Percentiles rank a stretch among this genome's conserved stretches.
These are phyloP conservation scores for Pocota personata DNA, from an alignment of 2,888 invertebrate species.

Conservation along the genomic window DNA sequence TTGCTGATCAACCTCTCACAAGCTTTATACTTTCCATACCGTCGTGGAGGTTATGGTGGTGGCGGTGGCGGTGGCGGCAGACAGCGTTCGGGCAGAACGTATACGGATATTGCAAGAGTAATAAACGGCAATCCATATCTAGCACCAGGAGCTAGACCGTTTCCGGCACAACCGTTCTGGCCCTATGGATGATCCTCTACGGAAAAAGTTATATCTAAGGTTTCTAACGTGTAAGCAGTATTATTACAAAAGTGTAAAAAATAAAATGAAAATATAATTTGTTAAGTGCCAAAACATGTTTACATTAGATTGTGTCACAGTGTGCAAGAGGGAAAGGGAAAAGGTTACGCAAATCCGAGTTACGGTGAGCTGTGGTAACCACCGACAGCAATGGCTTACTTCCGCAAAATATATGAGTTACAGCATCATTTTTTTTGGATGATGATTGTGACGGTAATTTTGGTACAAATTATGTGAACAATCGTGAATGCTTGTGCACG, in stretches of 20 bases:
- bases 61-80: conserved; percentile 46
- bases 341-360: conserved; percentile 3
- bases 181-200: conserved; percentile 72
- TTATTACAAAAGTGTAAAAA: conserved; percentile 31
- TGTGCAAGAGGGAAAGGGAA: conserved; percentile 53
- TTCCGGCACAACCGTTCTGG: conserved; percentile 86
- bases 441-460: conserved; percentile 14
- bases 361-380: neutral
- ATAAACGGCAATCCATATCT: conserved; percentile 86
- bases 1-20: conserved; percentile 39
- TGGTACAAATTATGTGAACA: conserved; percentile 1
- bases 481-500: conserved; percentile 27
- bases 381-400: neutral
- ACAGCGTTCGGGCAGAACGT: conserved; percentile 84
- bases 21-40: conserved; percentile 37
- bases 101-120: conserved; percentile 88
- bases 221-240: conserved; percentile 32
- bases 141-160: conserved; percentile 84
- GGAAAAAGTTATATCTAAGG: neutral
- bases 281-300: conserved; percentile 35
- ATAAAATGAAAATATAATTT: conserved; percentile 45
- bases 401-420: conserved; percentile 48
- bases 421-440: conserved; percentile 22
- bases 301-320: too few species aligned
- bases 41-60: conserved; percentile 35